These are phyloP conservation scores for Drosophila kepulauana DNA, from an alignment of 1,140 invertebrate species.

Conservation along the genomic window DNA sequence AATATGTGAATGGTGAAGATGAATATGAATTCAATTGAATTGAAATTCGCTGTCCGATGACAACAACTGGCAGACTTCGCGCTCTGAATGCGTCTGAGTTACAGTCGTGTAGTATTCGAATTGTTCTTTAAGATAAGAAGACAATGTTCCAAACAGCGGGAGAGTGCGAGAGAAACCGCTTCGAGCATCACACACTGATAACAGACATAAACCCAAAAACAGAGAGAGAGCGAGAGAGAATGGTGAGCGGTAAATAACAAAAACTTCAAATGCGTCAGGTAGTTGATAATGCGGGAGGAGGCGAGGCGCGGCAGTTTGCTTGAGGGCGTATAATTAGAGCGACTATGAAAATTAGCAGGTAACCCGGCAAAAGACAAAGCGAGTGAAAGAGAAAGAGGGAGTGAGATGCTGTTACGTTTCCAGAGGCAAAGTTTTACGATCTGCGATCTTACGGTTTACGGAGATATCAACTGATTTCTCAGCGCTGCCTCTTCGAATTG, in stretches of 20 bases:
- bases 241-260: constrained; percentile 22
- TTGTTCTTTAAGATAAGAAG: constrained; percentile 69
- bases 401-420: constrained; percentile 34
- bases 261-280: constrained; percentile 26
- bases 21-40: constrained; percentile 25
- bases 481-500: constrained; percentile 7
- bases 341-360: constrained; percentile 69
- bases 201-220: constrained; percentile 14
- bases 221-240: background rate
- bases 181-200: constrained; percentile 50
- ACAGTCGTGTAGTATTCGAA: constrained; percentile 58
- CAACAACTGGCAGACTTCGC: constrained; percentile 64
- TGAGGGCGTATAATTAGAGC: constrained; percentile 63
- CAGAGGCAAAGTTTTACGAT: constrained; percentile 43
- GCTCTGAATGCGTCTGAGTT: constrained; percentile 65
- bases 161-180: constrained; percentile 1
- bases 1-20: constrained; percentile 7
- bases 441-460: constrained; percentile 28
- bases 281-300: constrained; percentile 2
- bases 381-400: constrained; percentile 1
- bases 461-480: constrained; percentile 43
- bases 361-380: background rate
- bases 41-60: constrained; percentile 27
- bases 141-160: constrained; percentile 29
- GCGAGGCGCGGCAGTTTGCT: constrained; percentile 5